phyloP scores from a whole-genome alignment of 2,113 vertebrate species.

The Sigmodon hispidus region DNA sequence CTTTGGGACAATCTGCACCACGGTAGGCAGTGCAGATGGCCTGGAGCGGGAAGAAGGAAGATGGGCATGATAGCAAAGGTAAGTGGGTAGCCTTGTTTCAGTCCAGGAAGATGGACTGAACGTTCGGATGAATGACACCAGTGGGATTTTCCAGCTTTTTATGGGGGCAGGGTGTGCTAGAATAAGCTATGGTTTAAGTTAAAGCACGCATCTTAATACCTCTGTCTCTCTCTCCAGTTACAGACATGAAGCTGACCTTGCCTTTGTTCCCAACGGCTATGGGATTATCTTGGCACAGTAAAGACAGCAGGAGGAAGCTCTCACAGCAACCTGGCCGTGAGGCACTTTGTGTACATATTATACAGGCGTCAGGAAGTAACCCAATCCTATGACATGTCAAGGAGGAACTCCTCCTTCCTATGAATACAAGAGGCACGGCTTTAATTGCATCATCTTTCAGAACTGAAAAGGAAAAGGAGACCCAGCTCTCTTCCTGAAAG shows the following conservation, averaged over 20 bases:
- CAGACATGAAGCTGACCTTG: background rate
- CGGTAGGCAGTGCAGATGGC: background rate
- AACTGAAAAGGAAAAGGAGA: constrained; percentile 17
- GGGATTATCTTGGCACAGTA: constrained; percentile 42
- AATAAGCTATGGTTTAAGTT: constrained; percentile 2
- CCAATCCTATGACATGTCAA: background rate
- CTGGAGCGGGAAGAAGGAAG: background rate
- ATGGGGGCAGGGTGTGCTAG: background rate
- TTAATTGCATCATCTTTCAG: constrained; percentile 64
- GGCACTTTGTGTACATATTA: background rate
- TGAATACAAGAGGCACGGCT: background rate
- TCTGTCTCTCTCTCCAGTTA: background rate
- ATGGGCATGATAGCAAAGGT: background rate
- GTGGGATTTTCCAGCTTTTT: background rate
- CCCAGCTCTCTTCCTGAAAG: constrained; percentile 48
- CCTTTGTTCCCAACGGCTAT: background rate
- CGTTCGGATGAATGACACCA: background rate
- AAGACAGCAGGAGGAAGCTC: background rate
- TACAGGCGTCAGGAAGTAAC: background rate
- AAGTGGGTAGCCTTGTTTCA: background rate
- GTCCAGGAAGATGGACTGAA: background rate
- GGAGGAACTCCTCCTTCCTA: constrained; percentile 35
- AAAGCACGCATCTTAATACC: background rate
- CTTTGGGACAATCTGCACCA: background rate
- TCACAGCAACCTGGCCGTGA: constrained; percentile 4